Conservation (phyloP, 2,797 vertebrate species). For the Zalophus californianus region DNA sequence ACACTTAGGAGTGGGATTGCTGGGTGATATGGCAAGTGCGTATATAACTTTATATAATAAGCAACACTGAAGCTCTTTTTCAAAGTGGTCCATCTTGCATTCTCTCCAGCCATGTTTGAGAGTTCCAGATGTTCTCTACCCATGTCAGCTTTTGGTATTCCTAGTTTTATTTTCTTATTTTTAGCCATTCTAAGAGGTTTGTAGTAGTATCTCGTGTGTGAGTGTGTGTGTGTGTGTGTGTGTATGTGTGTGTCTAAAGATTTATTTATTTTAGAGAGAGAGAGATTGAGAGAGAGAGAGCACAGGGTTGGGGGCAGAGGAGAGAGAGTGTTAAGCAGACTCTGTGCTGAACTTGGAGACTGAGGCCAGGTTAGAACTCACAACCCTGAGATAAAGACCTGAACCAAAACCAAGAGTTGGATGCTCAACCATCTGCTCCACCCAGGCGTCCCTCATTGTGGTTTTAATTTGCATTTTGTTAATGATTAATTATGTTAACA, state of each 20-base stretch:
- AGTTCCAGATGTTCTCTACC: background rate
- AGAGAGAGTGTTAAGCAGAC: background rate
- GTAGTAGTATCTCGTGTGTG: background rate
- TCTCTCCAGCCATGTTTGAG: background rate
- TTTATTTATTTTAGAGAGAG: background rate
- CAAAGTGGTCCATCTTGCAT: conserved; percentile 4
- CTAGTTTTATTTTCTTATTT: conserved; percentile 33
- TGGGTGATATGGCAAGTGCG: background rate
- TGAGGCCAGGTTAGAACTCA: background rate
- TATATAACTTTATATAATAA: background rate
- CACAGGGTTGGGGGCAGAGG: background rate
- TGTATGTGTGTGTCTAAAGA: background rate
- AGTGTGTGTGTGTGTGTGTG: background rate
- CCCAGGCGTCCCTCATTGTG: background rate
- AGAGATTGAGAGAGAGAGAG: background rate
- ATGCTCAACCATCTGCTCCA: background rate
- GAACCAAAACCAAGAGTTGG: background rate
- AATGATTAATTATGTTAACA: background rate
- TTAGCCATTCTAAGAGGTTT: background rate
- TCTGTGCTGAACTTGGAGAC: background rate
- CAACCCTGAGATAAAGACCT: background rate
- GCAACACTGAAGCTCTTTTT: background rate
- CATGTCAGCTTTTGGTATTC: background rate
- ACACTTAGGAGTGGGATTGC: background rate
- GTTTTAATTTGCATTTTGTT: background rate